phyloP scores from a whole-genome alignment of 1,140 invertebrate species.

The Eupristina koningsbergeri region DNA sequence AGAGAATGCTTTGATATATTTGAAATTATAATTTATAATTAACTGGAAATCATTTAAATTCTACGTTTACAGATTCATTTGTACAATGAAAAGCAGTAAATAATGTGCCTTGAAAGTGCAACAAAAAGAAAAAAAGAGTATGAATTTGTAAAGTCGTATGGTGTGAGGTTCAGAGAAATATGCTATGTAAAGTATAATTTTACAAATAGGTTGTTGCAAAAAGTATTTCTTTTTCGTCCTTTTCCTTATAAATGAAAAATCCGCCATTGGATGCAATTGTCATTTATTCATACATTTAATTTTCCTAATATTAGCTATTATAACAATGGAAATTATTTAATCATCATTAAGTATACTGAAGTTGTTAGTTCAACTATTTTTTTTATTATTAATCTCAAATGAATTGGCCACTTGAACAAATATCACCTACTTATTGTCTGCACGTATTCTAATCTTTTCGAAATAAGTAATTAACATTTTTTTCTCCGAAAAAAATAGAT shows the following conservation, averaged over 20 bases:
- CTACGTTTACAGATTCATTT: not conserved
- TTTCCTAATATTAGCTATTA: not conserved
- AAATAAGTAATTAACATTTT: too few relatives aligned
- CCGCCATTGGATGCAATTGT: not conserved
- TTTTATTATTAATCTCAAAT: too few relatives aligned
- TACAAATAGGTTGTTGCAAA: not conserved
- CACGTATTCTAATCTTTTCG: too few relatives aligned
- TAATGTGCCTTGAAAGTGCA: not conserved
- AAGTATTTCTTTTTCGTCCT: not conserved
- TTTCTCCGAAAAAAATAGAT: too few relatives aligned
- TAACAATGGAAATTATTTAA: not conserved
- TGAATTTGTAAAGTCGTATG: not conserved
- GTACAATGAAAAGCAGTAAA: not conserved
- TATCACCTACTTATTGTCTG: too few relatives aligned
- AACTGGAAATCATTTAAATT: not conserved
- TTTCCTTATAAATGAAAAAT: not conserved
- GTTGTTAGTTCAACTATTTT: too few relatives aligned
- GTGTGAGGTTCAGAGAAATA: conserved; percentile 7
- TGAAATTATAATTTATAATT: not conserved
- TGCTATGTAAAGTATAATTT: conserved; percentile 12
- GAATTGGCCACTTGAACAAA: too few relatives aligned
- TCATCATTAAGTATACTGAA: not conserved
- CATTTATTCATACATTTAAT: not conserved
- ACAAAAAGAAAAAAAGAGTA: not conserved
- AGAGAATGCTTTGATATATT: not conserved